phyloP scores from a whole-genome alignment of 2,797 vertebrate genomes.

The Acropternis orthonyx region DNA sequence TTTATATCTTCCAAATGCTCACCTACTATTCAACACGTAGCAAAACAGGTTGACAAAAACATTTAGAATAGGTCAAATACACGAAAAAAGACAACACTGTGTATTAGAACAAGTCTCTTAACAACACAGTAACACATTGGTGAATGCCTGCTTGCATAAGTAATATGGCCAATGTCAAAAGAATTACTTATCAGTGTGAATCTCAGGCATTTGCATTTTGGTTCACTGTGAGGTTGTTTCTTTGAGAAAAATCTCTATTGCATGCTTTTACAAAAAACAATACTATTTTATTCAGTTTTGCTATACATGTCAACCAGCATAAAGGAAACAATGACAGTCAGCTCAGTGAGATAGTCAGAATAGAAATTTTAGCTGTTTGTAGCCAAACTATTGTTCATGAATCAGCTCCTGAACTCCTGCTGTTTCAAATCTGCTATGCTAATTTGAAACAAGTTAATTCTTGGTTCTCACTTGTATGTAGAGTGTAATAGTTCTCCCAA shows the following conservation, averaged over 20 bases:
- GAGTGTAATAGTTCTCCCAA: neutral
- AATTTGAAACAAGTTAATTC: conserved; percentile 1
- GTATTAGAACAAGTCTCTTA: neutral
- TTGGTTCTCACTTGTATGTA: neutral
- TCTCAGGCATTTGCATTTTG: neutral
- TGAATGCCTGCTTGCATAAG: neutral
- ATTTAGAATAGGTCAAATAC: neutral
- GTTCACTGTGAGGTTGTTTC: neutral
- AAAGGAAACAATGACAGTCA: conserved; percentile 30
- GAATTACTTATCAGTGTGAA: neutral
- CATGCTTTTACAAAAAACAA: neutral
- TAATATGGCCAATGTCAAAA: neutral
- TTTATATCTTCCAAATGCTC: neutral
- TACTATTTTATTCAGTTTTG: conserved; percentile 12
- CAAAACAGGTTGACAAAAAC: neutral
- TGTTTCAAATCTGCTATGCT: neutral
- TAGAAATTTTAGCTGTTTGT: neutral
- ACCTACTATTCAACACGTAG: neutral
- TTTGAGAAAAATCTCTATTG: neutral
- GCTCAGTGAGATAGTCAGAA: neutral
- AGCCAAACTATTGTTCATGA: conserved; percentile 38
- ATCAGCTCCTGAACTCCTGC: neutral
- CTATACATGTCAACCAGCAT: neutral
- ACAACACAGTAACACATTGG: neutral
- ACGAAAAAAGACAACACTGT: neutral